These are phyloP conservation scores for Tauraco erythrolophus DNA, from an alignment of 2,113 vertebrate species.

Conservation along the genomic window DNA sequence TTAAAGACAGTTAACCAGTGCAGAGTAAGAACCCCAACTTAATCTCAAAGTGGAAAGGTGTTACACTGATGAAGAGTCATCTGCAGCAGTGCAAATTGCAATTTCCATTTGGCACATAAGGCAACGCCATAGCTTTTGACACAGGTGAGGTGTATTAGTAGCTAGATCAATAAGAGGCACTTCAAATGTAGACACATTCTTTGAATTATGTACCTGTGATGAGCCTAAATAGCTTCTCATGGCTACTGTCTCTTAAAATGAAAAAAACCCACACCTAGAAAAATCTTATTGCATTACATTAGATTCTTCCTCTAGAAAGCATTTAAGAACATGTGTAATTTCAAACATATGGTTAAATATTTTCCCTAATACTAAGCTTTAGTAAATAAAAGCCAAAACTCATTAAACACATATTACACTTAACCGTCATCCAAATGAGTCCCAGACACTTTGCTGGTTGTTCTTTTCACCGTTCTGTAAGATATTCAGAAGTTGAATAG, in stretches of 20 bases:
- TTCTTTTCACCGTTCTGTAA: slow-evolving; percentile 4
- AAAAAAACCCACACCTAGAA: background rate
- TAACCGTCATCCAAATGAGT: slow-evolving; percentile 37
- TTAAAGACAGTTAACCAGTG: background rate
- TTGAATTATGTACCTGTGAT: background rate
- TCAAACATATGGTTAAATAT: slow-evolving; percentile 48
- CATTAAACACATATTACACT: slow-evolving; percentile 46
- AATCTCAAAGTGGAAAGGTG: background rate
- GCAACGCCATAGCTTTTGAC: background rate
- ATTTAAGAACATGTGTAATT: background rate
- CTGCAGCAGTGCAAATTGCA: background rate
- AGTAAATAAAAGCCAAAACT: slow-evolving; percentile 54
- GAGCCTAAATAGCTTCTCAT: background rate
- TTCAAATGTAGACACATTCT: background rate
- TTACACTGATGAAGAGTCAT: background rate
- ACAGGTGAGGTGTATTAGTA: background rate
- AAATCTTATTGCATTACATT: background rate
- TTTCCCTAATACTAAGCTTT: slow-evolving; percentile 11
- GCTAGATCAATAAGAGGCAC: background rate
- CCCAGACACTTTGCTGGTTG: slow-evolving; percentile 38
- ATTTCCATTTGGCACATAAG: background rate
- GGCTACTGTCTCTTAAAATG: background rate
- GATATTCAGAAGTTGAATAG: background rate
- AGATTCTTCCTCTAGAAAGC: background rate
- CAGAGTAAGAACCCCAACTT: background rate